Percentiles rank a stretch among this genome's conserved stretches.
phyloP scores from a whole-genome alignment of 2,888 invertebrate species.

The Meteorus cinctellus region DNA sequence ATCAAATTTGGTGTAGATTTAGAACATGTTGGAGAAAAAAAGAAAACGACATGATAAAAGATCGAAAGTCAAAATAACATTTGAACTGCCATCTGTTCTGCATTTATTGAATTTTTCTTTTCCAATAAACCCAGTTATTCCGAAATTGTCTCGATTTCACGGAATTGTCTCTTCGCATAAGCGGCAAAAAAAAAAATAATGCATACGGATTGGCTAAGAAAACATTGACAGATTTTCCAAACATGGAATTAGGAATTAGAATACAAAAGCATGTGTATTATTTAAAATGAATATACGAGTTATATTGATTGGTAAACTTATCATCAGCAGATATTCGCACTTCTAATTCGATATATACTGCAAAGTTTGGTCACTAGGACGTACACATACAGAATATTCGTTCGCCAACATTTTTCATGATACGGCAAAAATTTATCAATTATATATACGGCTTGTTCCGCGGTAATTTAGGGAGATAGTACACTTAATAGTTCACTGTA shows the following conservation, averaged over 20 bases:
- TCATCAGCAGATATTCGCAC: background rate
- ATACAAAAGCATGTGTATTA: background rate
- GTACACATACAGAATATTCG: slow-evolving; percentile 3
- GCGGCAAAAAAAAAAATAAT: background rate
- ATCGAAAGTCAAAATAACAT: background rate
- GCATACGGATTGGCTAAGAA: background rate
- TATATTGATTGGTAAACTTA: background rate
- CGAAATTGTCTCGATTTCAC: background rate
- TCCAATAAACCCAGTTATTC: background rate
- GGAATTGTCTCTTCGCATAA: background rate
- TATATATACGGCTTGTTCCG: background rate
- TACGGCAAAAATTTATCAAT: background rate
- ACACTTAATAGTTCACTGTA: slow-evolving; percentile 51
- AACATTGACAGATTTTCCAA: background rate
- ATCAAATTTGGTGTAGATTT: too few relatives aligned
- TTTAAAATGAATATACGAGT: background rate
- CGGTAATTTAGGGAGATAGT: slow-evolving; percentile 58
- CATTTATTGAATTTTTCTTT: background rate
- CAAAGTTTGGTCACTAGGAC: background rate
- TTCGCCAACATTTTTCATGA: background rate
- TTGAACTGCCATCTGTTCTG: background rate
- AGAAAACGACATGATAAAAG: too few relatives aligned
- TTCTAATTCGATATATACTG: background rate
- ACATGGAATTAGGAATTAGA: background rate
- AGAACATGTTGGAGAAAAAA: too few relatives aligned